Evolutionary conservation across 2,113 vertebrate genomes (phyloP).

Genomic region (Phaethon lepturus): DNA sequence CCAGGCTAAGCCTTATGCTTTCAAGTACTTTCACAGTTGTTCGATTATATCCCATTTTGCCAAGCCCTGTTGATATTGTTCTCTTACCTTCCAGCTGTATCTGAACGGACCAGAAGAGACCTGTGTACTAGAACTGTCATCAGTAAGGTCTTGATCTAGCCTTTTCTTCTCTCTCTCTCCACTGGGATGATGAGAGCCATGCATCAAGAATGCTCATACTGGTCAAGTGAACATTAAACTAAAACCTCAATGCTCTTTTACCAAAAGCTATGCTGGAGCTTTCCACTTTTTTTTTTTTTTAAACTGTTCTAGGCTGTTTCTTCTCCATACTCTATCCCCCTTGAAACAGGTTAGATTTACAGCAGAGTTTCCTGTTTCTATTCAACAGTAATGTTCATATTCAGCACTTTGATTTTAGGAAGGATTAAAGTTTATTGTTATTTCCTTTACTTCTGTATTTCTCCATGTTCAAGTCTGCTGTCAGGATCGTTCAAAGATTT

Average conservation of each 20-base stretch:
- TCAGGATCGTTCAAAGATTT: background rate
- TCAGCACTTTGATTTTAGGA: background rate
- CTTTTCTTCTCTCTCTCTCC: background rate
- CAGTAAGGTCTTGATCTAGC: background rate
- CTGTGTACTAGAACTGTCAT: background rate
- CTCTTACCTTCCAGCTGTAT: conserved; percentile 64
- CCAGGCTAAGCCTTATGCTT: background rate
- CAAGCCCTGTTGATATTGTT: background rate
- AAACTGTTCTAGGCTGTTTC: background rate
- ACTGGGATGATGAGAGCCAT: background rate
- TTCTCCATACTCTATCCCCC: background rate
- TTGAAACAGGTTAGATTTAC: background rate
- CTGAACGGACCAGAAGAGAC: conserved; percentile 39
- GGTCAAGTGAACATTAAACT: background rate
- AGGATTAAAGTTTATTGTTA: background rate
- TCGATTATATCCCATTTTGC: background rate
- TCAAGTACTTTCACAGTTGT: background rate
- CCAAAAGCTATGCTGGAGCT: background rate
- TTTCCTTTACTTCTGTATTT: background rate
- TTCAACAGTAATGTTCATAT: background rate
- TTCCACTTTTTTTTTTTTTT: fast-evolving
- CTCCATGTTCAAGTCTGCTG: background rate
- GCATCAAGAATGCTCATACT: no score
- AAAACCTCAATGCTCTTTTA: background rate
- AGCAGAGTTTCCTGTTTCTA: background rate